A percentile compares a stretch with the other conserved stretches of the same genome.
Conservation (phyloP, 2,797 vertebrate species). For the Mormyrops boulengeri region DNA sequence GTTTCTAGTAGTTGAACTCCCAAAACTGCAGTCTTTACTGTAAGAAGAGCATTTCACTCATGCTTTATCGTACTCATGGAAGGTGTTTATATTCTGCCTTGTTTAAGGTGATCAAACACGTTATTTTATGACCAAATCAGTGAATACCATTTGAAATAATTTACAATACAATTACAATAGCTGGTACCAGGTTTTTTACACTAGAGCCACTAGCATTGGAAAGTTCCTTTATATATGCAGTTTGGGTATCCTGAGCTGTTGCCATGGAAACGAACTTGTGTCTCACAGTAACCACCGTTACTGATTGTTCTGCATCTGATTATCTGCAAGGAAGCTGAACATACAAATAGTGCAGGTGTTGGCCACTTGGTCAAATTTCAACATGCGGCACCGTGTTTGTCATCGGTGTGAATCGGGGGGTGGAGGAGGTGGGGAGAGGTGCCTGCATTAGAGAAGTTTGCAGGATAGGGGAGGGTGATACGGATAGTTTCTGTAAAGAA, state of each 20-base stretch:
- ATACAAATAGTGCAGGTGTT: constrained; percentile 7
- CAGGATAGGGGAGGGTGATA: neutral
- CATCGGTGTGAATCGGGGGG: neutral
- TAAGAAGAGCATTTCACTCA: neutral
- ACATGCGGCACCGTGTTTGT: neutral
- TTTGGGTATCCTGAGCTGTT: constrained; percentile 12
- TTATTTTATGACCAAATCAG: neutral
- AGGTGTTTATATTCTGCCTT: neutral
- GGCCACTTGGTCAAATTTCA: neutral
- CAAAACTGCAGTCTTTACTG: neutral
- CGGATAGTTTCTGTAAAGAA: neutral
- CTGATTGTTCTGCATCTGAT: constrained; percentile 1
- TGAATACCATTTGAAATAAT: neutral
- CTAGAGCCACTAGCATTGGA: neutral
- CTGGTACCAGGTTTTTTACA: neutral
- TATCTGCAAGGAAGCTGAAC: neutral
- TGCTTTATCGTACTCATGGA: neutral
- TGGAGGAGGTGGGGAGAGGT: neutral
- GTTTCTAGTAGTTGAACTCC: neutral
- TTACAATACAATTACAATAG: neutral
- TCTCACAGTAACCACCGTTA: neutral
- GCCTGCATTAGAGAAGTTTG: neutral
- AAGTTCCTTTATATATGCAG: neutral
- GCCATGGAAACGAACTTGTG: constrained; percentile 3
- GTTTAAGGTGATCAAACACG: neutral